These are phyloP conservation scores for Eucera pruinosa DNA, from an alignment of 2,888 invertebrate genomes.

Conservation along the genomic window DNA sequence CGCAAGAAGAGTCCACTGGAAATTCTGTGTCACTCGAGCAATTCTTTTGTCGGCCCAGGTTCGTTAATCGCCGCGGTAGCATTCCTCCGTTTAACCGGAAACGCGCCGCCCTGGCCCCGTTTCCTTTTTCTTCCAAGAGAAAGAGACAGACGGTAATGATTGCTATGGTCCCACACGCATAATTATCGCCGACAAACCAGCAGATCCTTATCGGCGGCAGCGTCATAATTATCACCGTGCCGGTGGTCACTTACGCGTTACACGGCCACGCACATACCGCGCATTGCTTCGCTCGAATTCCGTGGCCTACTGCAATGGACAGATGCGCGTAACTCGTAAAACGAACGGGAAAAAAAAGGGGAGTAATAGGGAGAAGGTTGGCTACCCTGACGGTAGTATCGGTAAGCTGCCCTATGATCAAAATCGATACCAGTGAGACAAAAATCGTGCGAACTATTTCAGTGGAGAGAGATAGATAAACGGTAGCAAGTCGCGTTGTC, in stretches of 20 bases:
- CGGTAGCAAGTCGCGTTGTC: slow-evolving; percentile 3
- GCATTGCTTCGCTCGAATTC: slow-evolving; percentile 57
- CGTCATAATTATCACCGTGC: slow-evolving; percentile 67
- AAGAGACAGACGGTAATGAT: slow-evolving; percentile 34
- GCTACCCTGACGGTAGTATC: not conserved
- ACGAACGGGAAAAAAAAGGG: slow-evolving; percentile 1
- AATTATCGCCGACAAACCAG: slow-evolving; percentile 63
- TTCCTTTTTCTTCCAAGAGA: slow-evolving; percentile 37
- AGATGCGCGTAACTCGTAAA: slow-evolving; percentile 43
- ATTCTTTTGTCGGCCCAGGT: slow-evolving; percentile 53
- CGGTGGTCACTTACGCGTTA: slow-evolving; percentile 65
- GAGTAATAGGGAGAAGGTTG: not conserved
- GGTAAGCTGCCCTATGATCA: too few species aligned
- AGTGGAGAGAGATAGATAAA: slow-evolving; percentile 5
- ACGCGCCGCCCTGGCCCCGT: slow-evolving; percentile 42
- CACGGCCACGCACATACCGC: slow-evolving; percentile 52
- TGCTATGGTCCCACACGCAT: slow-evolving; percentile 60
- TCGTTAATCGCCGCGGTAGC: slow-evolving; percentile 45
- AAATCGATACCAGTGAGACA: slow-evolving; percentile 9
- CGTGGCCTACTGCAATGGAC: slow-evolving; percentile 31
- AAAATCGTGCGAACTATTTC: slow-evolving; percentile 36
- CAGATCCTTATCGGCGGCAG: slow-evolving; percentile 64
- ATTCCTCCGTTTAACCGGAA: slow-evolving; percentile 62
- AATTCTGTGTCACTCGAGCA: slow-evolving; percentile 37
- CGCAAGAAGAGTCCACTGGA: slow-evolving; percentile 8